Evolutionary conservation across 1,140 invertebrate species (phyloP).

Genomic region (Asobara japonica): DNA sequence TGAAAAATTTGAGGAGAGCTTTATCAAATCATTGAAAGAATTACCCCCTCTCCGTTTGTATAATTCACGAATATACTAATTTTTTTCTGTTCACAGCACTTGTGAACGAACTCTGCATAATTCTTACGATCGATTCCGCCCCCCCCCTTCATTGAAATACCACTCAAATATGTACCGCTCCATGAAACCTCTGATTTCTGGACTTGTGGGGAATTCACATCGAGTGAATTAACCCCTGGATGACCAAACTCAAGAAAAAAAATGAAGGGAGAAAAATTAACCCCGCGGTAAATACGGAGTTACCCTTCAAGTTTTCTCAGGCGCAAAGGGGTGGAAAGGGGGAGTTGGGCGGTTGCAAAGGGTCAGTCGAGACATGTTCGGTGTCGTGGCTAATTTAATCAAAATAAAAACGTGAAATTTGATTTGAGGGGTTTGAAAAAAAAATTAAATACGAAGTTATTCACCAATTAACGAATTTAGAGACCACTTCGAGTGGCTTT

Average conservation of each 20-base stretch:
- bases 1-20: no score
- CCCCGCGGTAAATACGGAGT: slow-evolving; percentile 37
- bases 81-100: no score
- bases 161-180: slow-evolving; percentile 24
- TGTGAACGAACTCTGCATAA: slow-evolving; percentile 30
- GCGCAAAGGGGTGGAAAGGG: slow-evolving; percentile 34
- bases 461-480: slow-evolving; percentile 59
- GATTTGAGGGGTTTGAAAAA: slow-evolving; percentile 22
- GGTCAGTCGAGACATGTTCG: slow-evolving; percentile 22
- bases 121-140: not conserved
- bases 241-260: slow-evolving; percentile 19
- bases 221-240: slow-evolving; percentile 17
- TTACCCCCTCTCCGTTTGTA: no score
- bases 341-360: not conserved
- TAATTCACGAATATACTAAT: no score
- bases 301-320: slow-evolving; percentile 44
- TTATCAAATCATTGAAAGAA: no score
- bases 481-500: slow-evolving; percentile 47
- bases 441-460: slow-evolving; percentile 47
- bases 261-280: slow-evolving; percentile 45
- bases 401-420: slow-evolving; percentile 16
- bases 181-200: slow-evolving; percentile 19
- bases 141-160: slow-evolving; percentile 16
- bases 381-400: slow-evolving; percentile 24
- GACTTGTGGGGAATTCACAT: slow-evolving; percentile 1